These are phyloP conservation scores for Aphrophora alni DNA, from an alignment of 2,888 invertebrate genomes.

Conservation along the genomic window DNA sequence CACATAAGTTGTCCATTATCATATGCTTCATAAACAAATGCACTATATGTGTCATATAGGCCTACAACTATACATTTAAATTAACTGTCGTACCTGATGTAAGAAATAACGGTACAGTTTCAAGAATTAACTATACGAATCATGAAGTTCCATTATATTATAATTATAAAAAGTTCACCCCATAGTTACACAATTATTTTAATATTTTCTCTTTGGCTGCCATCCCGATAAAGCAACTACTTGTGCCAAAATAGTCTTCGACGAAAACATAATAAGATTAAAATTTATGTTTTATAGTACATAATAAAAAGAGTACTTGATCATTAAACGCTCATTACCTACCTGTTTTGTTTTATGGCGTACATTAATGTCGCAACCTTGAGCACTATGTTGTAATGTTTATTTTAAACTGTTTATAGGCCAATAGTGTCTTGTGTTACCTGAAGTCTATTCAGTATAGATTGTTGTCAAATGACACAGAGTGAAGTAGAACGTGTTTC, in stretches of 20 bases:
- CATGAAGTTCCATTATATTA: no score
- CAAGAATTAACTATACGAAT: no score
- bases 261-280: neutral
- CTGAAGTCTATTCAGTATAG: no score
- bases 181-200: neutral
- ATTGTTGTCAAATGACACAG: no score
- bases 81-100: no score
- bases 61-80: no score
- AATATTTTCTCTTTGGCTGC: neutral
- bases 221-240: neutral
- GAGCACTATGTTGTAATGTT: neutral
- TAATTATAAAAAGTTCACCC: neutral
- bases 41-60: no score
- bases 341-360: neutral
- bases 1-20: no score
- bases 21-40: no score
- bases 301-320: neutral
- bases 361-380: neutral
- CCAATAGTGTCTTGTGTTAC: neutral
- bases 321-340: neutral
- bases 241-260: neutral
- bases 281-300: neutral
- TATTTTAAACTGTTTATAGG: neutral
- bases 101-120: no score
- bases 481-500: no score